Evolutionary conservation across 2,888 invertebrate species (phyloP).

Genomic region (Brenthis hecate): DNA sequence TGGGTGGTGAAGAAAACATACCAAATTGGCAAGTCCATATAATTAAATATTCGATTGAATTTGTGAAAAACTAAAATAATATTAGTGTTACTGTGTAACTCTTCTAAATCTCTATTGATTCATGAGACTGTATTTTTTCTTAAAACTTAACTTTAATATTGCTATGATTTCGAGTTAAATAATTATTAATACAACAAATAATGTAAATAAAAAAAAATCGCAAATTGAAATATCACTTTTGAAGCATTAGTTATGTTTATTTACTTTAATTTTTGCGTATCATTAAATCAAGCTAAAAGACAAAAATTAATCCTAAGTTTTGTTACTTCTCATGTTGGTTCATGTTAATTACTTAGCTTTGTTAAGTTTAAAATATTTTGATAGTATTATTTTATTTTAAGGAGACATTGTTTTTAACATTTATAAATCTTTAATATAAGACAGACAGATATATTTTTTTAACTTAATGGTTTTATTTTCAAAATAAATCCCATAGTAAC

Average conservation of each 20-base stretch:
- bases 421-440: not conserved
- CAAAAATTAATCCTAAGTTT: not conserved
- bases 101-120: too few relatives aligned
- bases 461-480: too few relatives aligned
- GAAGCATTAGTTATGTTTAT: too few relatives aligned
- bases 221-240: too few relatives aligned
- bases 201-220: too few relatives aligned
- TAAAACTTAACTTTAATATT: not conserved
- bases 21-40: slow-evolving; percentile 69
- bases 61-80: slow-evolving; percentile 35
- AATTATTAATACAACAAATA: too few relatives aligned
- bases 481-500: too few relatives aligned
- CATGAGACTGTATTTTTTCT: too few relatives aligned
- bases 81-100: not conserved
- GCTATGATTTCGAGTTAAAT: not conserved
- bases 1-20: slow-evolving; percentile 62
- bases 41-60: slow-evolving; percentile 60
- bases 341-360: not conserved
- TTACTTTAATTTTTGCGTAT: too few relatives aligned
- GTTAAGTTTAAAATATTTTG: slow-evolving; percentile 6
- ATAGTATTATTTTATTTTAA: not conserved
- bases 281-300: not conserved
- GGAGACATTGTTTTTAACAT: not conserved
- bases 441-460: too few relatives aligned
- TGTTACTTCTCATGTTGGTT: not conserved